These are phyloP conservation scores for Acleris literana DNA, from an alignment of 2,888 invertebrate species.

Conservation along the genomic window DNA sequence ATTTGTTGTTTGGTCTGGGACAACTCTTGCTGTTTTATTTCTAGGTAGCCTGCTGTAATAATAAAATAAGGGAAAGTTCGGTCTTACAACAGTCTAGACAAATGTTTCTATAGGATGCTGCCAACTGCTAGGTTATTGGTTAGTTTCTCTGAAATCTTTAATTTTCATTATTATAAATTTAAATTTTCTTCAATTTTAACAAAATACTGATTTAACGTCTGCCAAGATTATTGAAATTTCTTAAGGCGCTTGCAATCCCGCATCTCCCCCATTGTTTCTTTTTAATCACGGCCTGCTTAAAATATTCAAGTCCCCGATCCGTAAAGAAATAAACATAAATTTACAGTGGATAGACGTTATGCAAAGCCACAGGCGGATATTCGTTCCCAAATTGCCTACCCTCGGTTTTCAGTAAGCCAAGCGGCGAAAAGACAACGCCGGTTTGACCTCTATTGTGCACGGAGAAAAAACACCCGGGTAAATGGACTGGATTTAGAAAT, in stretches of 20 bases:
- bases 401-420: slow-evolving; percentile 40
- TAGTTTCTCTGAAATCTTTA: neutral
- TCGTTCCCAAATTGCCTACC: slow-evolving; percentile 40
- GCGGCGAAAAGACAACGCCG: slow-evolving; percentile 40
- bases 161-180: neutral
- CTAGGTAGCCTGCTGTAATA: neutral
- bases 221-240: slow-evolving; percentile 27
- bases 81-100: no score
- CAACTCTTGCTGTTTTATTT: neutral
- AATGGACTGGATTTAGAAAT: slow-evolving; percentile 52
- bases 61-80: no score
- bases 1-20: neutral
- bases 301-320: slow-evolving; percentile 35
- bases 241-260: slow-evolving; percentile 21
- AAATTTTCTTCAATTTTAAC: slow-evolving; percentile 5
- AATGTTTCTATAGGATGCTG: no score
- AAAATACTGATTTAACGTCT: slow-evolving; percentile 13
- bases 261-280: slow-evolving; percentile 28
- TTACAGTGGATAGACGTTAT: slow-evolving; percentile 35
- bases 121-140: neutral
- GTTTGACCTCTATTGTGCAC: slow-evolving; percentile 42
- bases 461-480: slow-evolving; percentile 46
- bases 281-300: slow-evolving; percentile 35
- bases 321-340: slow-evolving; percentile 39
- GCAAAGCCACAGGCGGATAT: slow-evolving; percentile 40